Evolutionary conservation across 64 coral and sea anemone species (phyloP), one percentile per base, ranked within the genome.

Genomic region (Porites lutea): DNA sequence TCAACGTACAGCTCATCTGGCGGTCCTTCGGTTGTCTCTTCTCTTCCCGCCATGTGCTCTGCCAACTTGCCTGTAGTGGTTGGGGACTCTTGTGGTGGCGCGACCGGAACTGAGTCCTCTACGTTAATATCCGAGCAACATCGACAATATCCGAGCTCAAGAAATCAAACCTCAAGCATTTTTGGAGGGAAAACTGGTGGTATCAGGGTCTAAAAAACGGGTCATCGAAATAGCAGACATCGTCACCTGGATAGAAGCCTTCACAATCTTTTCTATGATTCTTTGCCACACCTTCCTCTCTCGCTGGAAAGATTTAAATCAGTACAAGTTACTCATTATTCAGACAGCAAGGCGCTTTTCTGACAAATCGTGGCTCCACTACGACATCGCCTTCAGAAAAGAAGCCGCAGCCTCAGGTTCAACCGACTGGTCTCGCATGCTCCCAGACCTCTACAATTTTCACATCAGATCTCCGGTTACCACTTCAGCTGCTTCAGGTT

Each of bases 141-240:
- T n/a, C n/a, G 87, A 89, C 37, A 89, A 89, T 64, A 55, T 89
- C 0, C 44, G 55, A 18, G 72, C 73, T 23, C 87, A 74, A 27
- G 57, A 59, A 50, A 78, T 19, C 10, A 22, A 89, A 48, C 6
- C 71, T 18, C 13, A 74, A 43, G 52, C 60, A 0, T 77, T 77
- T 45, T 43, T 61, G 27, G 75, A 76, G 6, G 73, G 16, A n/a
- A 60, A 5, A 1, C 5, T 3, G 12, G 54, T 57, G 5, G 54
- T 57, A 12, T 57, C 5, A 5, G 3, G 4, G 12, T 9, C 54
- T 12, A 4, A 57, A 1, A 6, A 57, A 12, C 4, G 54, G 54
- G 54, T 12, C 12, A 12, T 57, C 54, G 4, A 57, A 57, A 57
- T 57, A 57, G 54, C 27, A 5, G 67, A 71, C 8, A 8, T 23